phyloP scores from a whole-genome alignment of 2,113 vertebrate genomes.

The Serinus canaria region DNA sequence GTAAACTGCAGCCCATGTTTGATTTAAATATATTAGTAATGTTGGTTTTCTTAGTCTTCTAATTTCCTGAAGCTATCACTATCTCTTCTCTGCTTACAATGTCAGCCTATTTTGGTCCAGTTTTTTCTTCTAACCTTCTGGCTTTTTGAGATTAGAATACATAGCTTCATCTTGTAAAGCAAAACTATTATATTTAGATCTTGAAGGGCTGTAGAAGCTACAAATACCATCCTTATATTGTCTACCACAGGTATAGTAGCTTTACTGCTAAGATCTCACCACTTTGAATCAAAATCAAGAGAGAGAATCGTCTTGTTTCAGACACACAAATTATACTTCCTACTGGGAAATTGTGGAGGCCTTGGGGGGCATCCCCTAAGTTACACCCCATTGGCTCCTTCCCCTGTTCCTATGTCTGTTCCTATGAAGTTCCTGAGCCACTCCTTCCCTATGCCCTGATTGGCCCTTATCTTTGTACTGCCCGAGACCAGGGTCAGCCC shows the following conservation, averaged over 20 bases:
- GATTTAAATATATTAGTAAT: neutral
- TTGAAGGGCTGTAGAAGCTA: neutral
- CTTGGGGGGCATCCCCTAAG: too few species aligned
- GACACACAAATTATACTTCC: neutral
- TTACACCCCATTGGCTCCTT: too few species aligned
- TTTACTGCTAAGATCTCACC: neutral
- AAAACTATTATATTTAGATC: neutral
- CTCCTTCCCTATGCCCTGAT: too few species aligned
- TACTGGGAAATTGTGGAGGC: neutral
- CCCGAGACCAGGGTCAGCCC: too few species aligned
- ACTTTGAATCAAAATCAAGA: neutral
- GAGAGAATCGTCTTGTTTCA: neutral
- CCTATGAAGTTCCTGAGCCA: too few species aligned
- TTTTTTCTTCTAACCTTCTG: neutral
- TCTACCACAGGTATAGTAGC: rapidly evolving
- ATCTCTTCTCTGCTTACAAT: neutral
- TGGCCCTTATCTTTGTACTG: too few species aligned
- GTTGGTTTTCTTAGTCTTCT: neutral
- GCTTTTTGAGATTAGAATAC: neutral
- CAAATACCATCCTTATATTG: neutral
- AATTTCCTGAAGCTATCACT: neutral
- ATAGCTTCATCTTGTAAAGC: neutral
- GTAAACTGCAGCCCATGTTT: neutral
- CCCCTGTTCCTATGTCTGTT: too few species aligned
- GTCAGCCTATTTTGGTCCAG: neutral